A percentile compares a stretch with the other conserved stretches of the same genome.
Conservation (phyloP, 2,797 vertebrate genomes). For the Myiotriccus ornatus region DNA sequence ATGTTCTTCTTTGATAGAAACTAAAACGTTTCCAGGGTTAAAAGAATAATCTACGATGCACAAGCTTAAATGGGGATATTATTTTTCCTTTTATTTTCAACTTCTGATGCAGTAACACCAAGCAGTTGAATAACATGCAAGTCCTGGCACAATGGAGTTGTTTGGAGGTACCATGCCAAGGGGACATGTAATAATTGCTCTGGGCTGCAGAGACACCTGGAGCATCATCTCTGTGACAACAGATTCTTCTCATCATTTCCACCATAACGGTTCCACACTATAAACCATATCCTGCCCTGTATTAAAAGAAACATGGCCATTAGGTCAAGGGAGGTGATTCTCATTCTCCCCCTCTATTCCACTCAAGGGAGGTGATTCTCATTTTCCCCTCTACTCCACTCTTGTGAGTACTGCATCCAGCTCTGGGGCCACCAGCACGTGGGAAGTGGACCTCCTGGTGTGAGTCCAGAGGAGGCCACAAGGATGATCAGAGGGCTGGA, state of each 20-base stretch:
- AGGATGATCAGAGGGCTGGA: background rate
- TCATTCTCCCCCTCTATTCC: background rate
- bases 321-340: background rate
- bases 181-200: background rate
- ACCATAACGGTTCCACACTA: background rate
- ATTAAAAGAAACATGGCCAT: background rate
- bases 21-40: background rate
- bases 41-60: background rate
- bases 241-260: slow-evolving; percentile 5
- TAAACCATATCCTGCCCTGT: background rate
- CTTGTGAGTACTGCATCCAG: background rate
- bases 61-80: background rate
- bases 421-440: background rate
- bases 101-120: background rate
- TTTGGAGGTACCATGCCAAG: slow-evolving; percentile 30
- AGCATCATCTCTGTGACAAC: background rate
- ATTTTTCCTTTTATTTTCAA: slow-evolving; percentile 18
- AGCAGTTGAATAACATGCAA: slow-evolving; percentile 46
- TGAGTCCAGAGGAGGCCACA: background rate
- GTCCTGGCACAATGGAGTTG: slow-evolving; percentile 28
- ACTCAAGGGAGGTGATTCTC: background rate
- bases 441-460: background rate
- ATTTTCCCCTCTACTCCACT: background rate
- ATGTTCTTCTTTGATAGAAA: background rate
- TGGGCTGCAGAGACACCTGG: background rate